Evolutionary conservation across 2,797 vertebrate genomes (phyloP).

Genomic region (Mus minutoides): DNA sequence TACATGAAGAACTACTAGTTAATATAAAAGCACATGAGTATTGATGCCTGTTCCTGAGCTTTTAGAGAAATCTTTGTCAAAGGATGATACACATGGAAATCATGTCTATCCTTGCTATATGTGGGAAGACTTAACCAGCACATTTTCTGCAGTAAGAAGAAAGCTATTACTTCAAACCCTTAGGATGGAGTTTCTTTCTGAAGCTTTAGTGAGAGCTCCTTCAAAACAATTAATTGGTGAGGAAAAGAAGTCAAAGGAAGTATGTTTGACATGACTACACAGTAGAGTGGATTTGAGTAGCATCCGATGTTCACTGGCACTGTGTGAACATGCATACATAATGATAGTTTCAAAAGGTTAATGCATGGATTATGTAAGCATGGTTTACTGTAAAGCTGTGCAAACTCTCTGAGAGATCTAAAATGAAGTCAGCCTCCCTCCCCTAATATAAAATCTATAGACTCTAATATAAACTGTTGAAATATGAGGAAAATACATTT

Average conservation of each 20-base stretch:
- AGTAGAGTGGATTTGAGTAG: slow-evolving; percentile 66
- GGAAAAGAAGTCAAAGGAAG: slow-evolving; percentile 51
- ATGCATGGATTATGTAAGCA: slow-evolving; percentile 77
- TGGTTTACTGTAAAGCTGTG: slow-evolving; percentile 72
- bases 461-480: slow-evolving; percentile 21
- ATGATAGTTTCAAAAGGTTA: slow-evolving; percentile 76
- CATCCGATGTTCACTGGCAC: slow-evolving; percentile 53
- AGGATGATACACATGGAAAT: background rate
- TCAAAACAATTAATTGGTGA: slow-evolving; percentile 61
- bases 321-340: slow-evolving; percentile 68
- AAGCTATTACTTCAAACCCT: slow-evolving; percentile 17
- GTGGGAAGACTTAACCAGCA: background rate
- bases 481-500: slow-evolving; percentile 40
- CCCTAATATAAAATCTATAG: slow-evolving; percentile 47
- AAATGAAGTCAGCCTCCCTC: slow-evolving; percentile 45
- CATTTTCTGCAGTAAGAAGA: slow-evolving; percentile 10
- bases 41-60: background rate
- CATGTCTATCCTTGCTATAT: background rate
- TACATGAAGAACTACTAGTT: background rate
- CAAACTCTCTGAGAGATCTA: slow-evolving; percentile 58
- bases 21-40: background rate
- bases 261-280: slow-evolving; percentile 68
- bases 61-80: slow-evolving; percentile 18
- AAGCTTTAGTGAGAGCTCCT: slow-evolving; percentile 19
- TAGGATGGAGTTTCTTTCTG: slow-evolving; percentile 6